phyloP scores from a whole-genome alignment of 2,797 vertebrate genomes.

The Amniataba percoides region DNA sequence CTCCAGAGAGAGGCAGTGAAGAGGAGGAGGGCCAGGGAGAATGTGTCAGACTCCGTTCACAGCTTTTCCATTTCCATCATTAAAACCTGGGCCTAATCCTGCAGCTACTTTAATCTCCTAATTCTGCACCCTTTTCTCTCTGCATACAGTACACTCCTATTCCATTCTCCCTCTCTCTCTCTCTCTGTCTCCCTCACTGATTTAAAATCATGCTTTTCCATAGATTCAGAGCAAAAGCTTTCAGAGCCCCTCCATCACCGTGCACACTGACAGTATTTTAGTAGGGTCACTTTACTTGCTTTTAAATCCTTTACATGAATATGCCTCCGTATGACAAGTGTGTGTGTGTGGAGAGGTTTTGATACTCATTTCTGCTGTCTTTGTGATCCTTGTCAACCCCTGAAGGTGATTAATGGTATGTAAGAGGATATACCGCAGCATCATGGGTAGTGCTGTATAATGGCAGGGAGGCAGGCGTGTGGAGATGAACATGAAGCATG shows the following conservation, averaged over 20 bases:
- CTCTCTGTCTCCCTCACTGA: constrained; percentile 38
- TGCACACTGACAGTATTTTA: constrained; percentile 37
- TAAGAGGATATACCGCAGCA: constrained; percentile 63
- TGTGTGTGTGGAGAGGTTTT: constrained; percentile 31
- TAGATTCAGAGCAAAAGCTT: constrained; percentile 44
- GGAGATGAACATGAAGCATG: constrained; percentile 45
- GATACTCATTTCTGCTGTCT: constrained; percentile 12
- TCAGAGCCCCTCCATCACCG: background rate
- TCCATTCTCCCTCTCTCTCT: constrained; percentile 42
- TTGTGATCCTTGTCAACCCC: constrained; percentile 41
- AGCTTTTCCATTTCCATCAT: constrained; percentile 85
- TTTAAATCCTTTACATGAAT: constrained; percentile 54
- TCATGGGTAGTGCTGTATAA: constrained; percentile 37
- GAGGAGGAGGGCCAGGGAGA: constrained; percentile 66
- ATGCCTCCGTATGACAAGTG: constrained; percentile 25
- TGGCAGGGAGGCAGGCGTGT: constrained; percentile 37
- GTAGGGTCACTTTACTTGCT: constrained; percentile 52
- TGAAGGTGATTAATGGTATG: constrained; percentile 52
- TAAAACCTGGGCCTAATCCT: constrained; percentile 86
- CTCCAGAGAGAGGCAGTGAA: constrained; percentile 52
- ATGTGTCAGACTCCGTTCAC: constrained; percentile 70
- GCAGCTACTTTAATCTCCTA: constrained; percentile 85
- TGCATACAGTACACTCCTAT: constrained; percentile 50
- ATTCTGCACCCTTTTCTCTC: constrained; percentile 74
- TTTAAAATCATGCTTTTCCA: constrained; percentile 63